Evolutionary conservation across 1,140 invertebrate species (phyloP), one percentile per base, ranked within the genome.

Genomic region (Amphibalanus amphitrite): DNA sequence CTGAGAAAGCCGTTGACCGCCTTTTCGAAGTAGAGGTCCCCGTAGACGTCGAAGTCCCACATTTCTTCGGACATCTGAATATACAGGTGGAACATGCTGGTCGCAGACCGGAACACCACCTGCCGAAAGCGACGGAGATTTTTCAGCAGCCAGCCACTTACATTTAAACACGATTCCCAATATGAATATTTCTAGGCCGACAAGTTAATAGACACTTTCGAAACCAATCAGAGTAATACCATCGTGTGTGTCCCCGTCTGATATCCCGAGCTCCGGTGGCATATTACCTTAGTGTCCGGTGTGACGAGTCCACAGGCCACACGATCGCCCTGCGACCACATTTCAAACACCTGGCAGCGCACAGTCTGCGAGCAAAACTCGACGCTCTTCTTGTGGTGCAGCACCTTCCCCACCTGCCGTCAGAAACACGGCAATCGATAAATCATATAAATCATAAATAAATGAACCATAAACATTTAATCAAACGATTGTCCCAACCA

Each of bases 61-160:
- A 99, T 99, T 85, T 99, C 97, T 3, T 91, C 92, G 75, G 94
- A 97, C 95, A 99, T 98, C 85, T 99, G 97, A 73, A 99, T 88
- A 79, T 97, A 99, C 0, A 96, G 81, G 79, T 97, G 96, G 0
- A 97, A 94, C 88, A 97, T 95, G 67, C 94, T 94, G 8, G 95
- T 97, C 0, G 92, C 93, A 20, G 96, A 98, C 73, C 97, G 85
- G 81, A 96, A 99, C 0, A 98, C 94, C 74, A 98, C 82, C 84
- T 89, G 76, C 8, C 74, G 75, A 73, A 28, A n/a, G n/a, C n/a
- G n/a, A n/a, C n/a, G n/a, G n/a, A n/a, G n/a, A n/a, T n/a, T n/a
- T n/a, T n/a, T n/a, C n/a, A n/a, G n/a, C n/a, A n/a, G n/a, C n/a
- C n/a, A n/a, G n/a, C n/a, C n/a, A n/a, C n/a, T n/a, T n/a, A n/a